Percentiles rank a stretch among this genome's conserved stretches.
Conservation (phyloP, 2,797 vertebrate species). For the Hipposideros larvatus region DNA sequence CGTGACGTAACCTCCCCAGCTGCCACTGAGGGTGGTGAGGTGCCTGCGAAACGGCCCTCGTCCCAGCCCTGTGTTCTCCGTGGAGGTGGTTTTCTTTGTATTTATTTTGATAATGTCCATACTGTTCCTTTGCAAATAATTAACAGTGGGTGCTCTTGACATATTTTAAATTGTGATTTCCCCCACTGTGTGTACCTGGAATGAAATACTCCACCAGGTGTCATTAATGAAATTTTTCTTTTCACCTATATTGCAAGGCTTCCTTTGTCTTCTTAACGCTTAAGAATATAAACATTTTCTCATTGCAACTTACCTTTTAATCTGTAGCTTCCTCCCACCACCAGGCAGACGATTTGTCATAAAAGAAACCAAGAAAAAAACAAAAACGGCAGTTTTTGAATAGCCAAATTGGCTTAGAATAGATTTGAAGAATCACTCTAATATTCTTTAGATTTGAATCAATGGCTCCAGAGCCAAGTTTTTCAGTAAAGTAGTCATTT, state of each 20-base stretch:
- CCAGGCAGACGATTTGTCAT: no score
- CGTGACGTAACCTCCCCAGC: accelerated
- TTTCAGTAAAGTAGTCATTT: accelerated
- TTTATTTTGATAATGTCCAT: no score
- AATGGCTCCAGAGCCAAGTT: accelerated
- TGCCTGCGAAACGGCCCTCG: not conserved
- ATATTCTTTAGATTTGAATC: no score
- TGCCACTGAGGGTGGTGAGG: accelerated
- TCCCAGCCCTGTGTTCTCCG: no score
- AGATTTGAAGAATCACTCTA: not conserved
- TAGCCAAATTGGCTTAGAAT: accelerated
- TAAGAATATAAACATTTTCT: not conserved
- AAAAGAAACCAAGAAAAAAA: no score
- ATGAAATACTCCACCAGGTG: no score
- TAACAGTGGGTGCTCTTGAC: not conserved
- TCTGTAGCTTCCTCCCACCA: not conserved
- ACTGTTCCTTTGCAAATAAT: not conserved
- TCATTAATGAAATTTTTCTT: not conserved
- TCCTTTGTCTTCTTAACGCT: not conserved
- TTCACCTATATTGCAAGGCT: not conserved
- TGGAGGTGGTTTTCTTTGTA: accelerated
- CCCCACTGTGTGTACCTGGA: not conserved
- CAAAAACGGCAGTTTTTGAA: no score
- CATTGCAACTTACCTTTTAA: not conserved
- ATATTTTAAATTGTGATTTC: not conserved